Evolutionary conservation across 1,140 invertebrate species (phyloP).

Genomic region (Nasonia vitripennis): DNA sequence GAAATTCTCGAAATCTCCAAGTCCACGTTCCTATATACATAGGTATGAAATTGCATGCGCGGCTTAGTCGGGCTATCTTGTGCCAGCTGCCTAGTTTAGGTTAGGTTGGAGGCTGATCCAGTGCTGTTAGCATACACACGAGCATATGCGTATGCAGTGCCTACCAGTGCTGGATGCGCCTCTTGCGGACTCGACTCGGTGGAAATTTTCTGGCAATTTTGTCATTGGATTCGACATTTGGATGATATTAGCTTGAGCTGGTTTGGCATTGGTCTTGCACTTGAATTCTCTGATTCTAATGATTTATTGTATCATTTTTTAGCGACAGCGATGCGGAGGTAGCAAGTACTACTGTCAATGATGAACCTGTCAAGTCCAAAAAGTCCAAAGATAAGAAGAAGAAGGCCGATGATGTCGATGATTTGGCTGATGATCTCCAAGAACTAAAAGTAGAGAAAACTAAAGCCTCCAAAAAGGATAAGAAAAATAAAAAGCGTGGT

Average conservation of each 20-base stretch:
- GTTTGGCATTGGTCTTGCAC: too few species aligned
- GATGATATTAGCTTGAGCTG: too few species aligned
- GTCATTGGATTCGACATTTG: too few species aligned
- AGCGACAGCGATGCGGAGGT: conserved; percentile 77
- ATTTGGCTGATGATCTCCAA: conserved; percentile 63
- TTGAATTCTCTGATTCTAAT: neutral
- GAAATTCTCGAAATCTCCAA: too few species aligned
- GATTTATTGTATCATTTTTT: conserved; percentile 55
- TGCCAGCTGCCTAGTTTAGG: conserved; percentile 51
- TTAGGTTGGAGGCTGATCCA: conserved; percentile 18
- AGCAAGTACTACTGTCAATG: conserved; percentile 70
- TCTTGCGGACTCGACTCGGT: too few species aligned
- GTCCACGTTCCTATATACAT: too few species aligned
- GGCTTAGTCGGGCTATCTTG: neutral
- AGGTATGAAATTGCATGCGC: too few species aligned
- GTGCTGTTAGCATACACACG: too few species aligned
- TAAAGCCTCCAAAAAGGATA: conserved; percentile 63
- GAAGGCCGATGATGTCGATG: conserved; percentile 63
- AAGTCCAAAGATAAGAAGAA: conserved; percentile 59
- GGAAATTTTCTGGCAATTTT: too few species aligned
- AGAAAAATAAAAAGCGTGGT: conserved; percentile 60
- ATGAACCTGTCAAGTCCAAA: conserved; percentile 70
- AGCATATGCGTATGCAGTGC: too few species aligned
- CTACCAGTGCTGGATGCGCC: too few species aligned
- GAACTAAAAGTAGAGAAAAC: conserved; percentile 64